A percentile compares a stretch with the other conserved stretches of the same genome.
phyloP scores from a whole-genome alignment of 2,888 invertebrate species.

The Molanna angustata region DNA sequence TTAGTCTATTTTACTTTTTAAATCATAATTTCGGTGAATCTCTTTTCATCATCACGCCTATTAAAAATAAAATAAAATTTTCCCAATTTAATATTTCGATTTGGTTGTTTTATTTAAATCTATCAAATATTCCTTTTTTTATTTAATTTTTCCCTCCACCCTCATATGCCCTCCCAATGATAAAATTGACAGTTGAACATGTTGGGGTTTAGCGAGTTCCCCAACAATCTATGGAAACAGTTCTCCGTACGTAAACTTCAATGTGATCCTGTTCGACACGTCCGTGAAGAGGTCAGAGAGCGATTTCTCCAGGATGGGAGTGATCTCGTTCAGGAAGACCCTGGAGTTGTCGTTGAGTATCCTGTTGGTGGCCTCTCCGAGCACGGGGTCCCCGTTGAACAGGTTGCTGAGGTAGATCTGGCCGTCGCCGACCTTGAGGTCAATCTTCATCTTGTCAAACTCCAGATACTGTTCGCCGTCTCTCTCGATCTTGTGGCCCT shows the following conservation, averaged over 20 bases:
- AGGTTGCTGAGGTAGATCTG: conserved; percentile 62
- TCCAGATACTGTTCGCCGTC: conserved; percentile 60
- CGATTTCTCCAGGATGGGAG: conserved; percentile 62
- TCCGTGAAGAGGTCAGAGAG: conserved; percentile 65
- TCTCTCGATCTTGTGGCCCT: conserved; percentile 56
- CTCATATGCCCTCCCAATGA: too few species aligned
- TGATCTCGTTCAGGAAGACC: conserved; percentile 65
- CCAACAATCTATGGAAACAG: conserved; percentile 64
- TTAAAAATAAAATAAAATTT: too few species aligned
- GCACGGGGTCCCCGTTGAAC: conserved; percentile 63
- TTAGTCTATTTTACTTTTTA: too few species aligned
- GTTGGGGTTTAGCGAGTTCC: too few species aligned
- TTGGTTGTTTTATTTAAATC: too few species aligned
- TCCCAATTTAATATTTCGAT: too few species aligned
- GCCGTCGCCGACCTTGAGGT: conserved; percentile 59
- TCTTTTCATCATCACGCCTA: too few species aligned
- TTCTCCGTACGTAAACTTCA: conserved; percentile 67
- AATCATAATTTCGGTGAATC: too few species aligned
- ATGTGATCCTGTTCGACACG: conserved; percentile 67
- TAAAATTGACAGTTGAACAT: background rate
- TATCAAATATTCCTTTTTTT: too few species aligned
- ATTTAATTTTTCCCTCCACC: too few species aligned
- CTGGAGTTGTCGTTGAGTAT: conserved; percentile 66
- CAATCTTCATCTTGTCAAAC: conserved; percentile 63
- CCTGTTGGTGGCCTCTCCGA: conserved; percentile 65